Percentiles rank a stretch among this genome's conserved stretches.
Conservation (phyloP, 2,797 vertebrate species). For the Ispidina picta region DNA sequence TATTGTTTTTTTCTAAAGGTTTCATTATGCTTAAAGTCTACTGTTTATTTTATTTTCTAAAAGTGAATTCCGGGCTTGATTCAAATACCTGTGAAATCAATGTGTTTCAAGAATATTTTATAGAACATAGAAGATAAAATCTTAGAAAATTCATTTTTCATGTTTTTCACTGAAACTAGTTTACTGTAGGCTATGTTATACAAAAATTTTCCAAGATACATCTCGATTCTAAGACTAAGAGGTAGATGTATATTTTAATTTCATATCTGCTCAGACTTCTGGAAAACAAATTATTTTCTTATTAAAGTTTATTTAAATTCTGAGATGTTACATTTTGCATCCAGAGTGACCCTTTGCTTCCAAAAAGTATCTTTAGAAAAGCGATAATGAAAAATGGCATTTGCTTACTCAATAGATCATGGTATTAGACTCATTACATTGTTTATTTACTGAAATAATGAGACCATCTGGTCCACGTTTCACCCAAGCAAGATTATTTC, state of each 20-base stretch:
- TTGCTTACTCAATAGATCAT: conserved; percentile 53
- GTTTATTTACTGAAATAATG: conserved; percentile 65
- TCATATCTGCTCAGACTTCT: conserved; percentile 46
- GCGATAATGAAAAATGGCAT: conserved; percentile 52
- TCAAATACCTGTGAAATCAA: conserved; percentile 8
- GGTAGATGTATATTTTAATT: conserved; percentile 49
- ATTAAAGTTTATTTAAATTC: conserved; percentile 4
- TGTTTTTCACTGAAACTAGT: neutral
- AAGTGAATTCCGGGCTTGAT: neutral
- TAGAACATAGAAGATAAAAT: neutral
- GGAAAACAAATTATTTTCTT: conserved; percentile 30
- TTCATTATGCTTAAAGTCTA: conserved; percentile 6
- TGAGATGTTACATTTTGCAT: neutral
- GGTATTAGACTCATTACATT: conserved; percentile 48
- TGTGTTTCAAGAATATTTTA: neutral
- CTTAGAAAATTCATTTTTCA: neutral
- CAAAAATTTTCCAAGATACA: neutral
- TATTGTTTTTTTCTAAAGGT: neutral
- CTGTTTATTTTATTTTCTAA: neutral
- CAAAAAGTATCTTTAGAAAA: conserved; percentile 42
- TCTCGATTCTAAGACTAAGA: neutral
- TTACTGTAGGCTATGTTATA: neutral
- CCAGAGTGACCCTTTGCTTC: conserved; percentile 32
- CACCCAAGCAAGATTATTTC: conserved; percentile 26
- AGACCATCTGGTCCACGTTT: conserved; percentile 47